Percentiles rank a stretch among this genome's conserved stretches.
Conservation (phyloP, 2,113 vertebrate species). For the Jaculus jaculus region DNA sequence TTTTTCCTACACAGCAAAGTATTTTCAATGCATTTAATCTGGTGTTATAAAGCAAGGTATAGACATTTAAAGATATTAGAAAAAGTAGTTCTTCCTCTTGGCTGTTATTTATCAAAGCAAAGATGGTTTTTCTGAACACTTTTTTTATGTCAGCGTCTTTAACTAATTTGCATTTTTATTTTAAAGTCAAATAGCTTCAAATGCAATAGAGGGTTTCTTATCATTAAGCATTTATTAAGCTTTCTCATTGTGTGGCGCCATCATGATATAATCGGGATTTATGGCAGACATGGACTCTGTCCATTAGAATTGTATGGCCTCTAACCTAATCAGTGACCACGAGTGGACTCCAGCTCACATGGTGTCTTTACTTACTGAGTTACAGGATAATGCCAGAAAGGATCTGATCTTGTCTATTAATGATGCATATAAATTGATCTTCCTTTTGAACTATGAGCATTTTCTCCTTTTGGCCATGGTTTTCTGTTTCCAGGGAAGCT, state of each 20-base stretch:
- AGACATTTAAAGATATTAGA: constrained; percentile 74
- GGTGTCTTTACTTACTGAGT: constrained; percentile 56
- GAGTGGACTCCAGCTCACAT: constrained; percentile 7
- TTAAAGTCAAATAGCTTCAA: constrained; percentile 41
- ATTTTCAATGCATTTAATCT: constrained; percentile 70
- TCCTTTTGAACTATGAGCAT: constrained; percentile 30
- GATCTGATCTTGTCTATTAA: constrained; percentile 40
- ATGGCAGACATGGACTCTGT: constrained; percentile 48
- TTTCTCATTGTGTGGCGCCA: constrained; percentile 49
- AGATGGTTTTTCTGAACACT: constrained; percentile 27
- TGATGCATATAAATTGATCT: constrained; percentile 62
- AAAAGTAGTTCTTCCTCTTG: constrained; percentile 69
- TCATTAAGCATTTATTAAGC: constrained; percentile 78
- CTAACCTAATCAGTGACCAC: constrained; percentile 45
- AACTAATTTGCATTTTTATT: constrained; percentile 72
- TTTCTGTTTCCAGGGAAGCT: constrained; percentile 15
- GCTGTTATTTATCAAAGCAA: constrained; percentile 76
- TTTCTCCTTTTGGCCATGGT: constrained; percentile 50
- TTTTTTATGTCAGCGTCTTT: constrained; percentile 55
- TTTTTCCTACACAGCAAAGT: constrained; percentile 63
- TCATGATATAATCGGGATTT: constrained; percentile 53
- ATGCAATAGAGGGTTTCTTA: constrained; percentile 44
- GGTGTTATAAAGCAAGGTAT: constrained; percentile 56
- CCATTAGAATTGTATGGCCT: constrained; percentile 57
- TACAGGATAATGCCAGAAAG: constrained; percentile 27